phyloP scores from a whole-genome alignment of 2,113 vertebrate species.

The Onychostoma macrolepis region DNA sequence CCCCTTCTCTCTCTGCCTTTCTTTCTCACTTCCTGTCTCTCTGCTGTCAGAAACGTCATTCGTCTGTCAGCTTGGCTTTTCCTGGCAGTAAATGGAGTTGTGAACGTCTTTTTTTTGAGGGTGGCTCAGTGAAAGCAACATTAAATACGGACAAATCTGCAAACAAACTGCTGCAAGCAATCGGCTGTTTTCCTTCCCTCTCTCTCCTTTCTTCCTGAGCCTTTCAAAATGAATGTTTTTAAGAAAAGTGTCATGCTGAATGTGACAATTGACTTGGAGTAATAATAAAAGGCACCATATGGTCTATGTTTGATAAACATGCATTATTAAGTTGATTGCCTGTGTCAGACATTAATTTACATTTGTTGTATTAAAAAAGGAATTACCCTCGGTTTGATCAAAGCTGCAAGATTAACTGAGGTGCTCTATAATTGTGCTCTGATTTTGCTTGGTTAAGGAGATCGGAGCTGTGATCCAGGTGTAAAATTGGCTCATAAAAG shows the following conservation, averaged over 20 bases:
- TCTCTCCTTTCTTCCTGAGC: slow-evolving; percentile 46
- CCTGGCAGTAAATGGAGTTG: slow-evolving; percentile 51
- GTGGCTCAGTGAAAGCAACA: slow-evolving; percentile 42
- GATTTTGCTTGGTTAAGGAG: background rate
- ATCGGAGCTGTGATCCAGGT: background rate
- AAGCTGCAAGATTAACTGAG: slow-evolving; percentile 55
- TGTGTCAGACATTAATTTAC: slow-evolving; percentile 72
- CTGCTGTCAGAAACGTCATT: slow-evolving; percentile 57
- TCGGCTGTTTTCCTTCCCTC: slow-evolving; percentile 44
- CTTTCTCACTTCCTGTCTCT: slow-evolving; percentile 29
- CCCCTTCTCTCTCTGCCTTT: slow-evolving; percentile 22
- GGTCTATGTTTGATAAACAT: slow-evolving; percentile 66
- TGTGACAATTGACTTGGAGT: slow-evolving; percentile 69
- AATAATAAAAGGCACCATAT: slow-evolving; percentile 73
- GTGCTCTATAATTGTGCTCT: slow-evolving; percentile 56
- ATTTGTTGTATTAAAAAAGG: slow-evolving; percentile 70
- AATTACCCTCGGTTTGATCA: slow-evolving; percentile 68
- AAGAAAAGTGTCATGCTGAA: slow-evolving; percentile 56
- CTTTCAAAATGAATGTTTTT: slow-evolving; percentile 60
- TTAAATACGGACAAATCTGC: slow-evolving; percentile 55
- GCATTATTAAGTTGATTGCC: slow-evolving; percentile 73
- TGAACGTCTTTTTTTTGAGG: slow-evolving; percentile 47
- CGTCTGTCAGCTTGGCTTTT: slow-evolving; percentile 52
- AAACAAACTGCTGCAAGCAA: slow-evolving; percentile 60
- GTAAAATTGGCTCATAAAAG: background rate